Percentiles rank a stretch among this genome's conserved stretches.
These are phyloP conservation scores for Leucoma salicis DNA, from an alignment of 2,888 invertebrate genomes.

Conservation along the genomic window DNA sequence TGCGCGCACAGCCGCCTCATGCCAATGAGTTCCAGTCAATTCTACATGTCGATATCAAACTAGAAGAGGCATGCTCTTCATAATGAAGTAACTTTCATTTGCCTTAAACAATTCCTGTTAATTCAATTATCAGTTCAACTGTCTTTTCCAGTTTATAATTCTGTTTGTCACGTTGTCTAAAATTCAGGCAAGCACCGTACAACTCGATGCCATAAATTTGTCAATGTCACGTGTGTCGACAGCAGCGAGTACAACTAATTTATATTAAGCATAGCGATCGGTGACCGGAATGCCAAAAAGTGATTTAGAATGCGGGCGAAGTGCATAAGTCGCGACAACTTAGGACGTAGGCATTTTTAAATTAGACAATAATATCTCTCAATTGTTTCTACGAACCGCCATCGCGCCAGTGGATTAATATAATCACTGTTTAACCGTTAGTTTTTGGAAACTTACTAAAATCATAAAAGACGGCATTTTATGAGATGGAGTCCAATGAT, in stretches of 20 bases:
- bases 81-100: conserved; percentile 1
- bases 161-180: conserved; percentile 32
- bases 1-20: conserved; percentile 37
- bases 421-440: background rate
- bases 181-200: conserved; percentile 32
- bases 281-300: conserved; percentile 48
- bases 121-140: background rate
- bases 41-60: conserved; percentile 21
- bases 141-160: conserved; percentile 36
- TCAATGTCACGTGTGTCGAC: conserved; percentile 55
- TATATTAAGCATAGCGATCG: conserved; percentile 42
- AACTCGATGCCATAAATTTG: conserved; percentile 52
- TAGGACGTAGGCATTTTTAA: background rate
- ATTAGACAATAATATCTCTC: background rate
- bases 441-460: background rate
- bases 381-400: background rate
- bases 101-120: background rate
- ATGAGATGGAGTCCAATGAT: conserved; percentile 48
- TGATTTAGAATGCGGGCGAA: conserved; percentile 22
- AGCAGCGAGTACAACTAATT: conserved; percentile 41
- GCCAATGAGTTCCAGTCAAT: conserved; percentile 38
- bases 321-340: conserved; percentile 14
- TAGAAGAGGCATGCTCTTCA: conserved; percentile 28
- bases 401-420: no score
- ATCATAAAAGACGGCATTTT: background rate